Base-by-base conservation (phyloP, 1,140 invertebrate species). In the Pseudomyrmex sp. region DNA sequence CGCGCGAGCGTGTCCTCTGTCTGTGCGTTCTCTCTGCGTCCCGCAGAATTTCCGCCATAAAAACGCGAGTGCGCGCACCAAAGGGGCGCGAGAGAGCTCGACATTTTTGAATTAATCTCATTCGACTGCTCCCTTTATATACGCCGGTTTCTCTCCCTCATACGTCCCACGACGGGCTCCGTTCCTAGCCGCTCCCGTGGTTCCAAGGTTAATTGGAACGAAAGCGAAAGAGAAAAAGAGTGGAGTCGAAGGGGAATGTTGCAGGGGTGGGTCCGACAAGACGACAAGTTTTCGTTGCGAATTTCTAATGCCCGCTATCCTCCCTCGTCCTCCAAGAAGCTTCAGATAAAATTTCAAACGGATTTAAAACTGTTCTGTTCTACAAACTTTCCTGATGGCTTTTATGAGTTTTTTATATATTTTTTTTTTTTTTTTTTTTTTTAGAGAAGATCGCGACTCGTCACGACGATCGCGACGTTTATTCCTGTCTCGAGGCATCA, bases 131-230 rank as follows among this genome's bases (percentile, higher is more conserved):
- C 85, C 90, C 91, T 92, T 92, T 92, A 89, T 91, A 54, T 23
- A 15, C 35, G 15, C 20, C 56, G 61, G 35, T 35, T 35, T 35
- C 52, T 90, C 82, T 85, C 70, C 80, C 75, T 87, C 85, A 79
- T 84, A 88, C 85, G 86, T 89, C 84, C 87, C 80, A 76, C 79
- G 69, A 80, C 69, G 88, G 80, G 85, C 5, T 35, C 77, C 69
- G 65, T 46, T 89, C 82, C 84, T 87, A 83, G 84, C 77, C 75
- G 86, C 76, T 85, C 13, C 75, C 85, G 70, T 86, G 88, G 80
- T 86, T 86, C 90, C 90, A 90, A 90, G 90, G 86, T 92, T 92
- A 92, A 92, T 92, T 92, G 90, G 87, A 91, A 92, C 87, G 72
- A 89, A 91, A 91, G 76, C 68, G 79, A 82, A 76, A 84, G 85